Conservation (phyloP, 2,113 vertebrate species). For the Morone saxatilis region DNA sequence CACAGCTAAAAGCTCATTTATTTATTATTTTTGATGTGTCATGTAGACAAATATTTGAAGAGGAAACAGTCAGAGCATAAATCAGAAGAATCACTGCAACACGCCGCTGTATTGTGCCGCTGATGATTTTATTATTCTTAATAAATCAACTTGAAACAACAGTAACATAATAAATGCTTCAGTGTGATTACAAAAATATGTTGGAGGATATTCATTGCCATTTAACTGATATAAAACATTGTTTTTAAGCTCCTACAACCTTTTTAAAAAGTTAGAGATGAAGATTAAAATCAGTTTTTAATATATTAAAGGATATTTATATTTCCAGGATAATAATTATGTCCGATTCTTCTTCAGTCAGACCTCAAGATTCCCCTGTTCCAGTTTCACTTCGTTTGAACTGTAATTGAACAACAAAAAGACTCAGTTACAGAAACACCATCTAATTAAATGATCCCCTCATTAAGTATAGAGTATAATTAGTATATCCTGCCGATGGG, state of each 20-base stretch:
- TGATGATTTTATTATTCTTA: constrained; percentile 12
- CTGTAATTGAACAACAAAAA: constrained; percentile 55
- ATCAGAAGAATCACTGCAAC: not conserved
- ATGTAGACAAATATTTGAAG: no score
- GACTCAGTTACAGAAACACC: not conserved
- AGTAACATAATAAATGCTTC: not conserved
- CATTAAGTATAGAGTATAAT: no score
- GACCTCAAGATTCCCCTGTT: constrained; percentile 67
- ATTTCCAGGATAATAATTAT: not conserved
- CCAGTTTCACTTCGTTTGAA: constrained; percentile 79
- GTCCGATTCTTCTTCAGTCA: constrained; percentile 17
- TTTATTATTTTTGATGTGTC: no score
- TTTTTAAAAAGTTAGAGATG: not conserved
- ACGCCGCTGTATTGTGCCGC: not conserved
- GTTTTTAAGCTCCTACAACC: not conserved
- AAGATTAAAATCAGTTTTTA: constrained; percentile 6
- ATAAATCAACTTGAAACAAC: not conserved
- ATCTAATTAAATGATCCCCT: not conserved
- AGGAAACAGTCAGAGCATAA: not conserved
- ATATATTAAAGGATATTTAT: not conserved
- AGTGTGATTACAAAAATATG: constrained; percentile 30
- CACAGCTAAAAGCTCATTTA: no score
- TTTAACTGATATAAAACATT: not conserved
- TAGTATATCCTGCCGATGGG: not conserved
- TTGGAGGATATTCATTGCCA: not conserved